Conservation (phyloP, 2,888 invertebrate genomes). For the Drosophila yooni region DNA sequence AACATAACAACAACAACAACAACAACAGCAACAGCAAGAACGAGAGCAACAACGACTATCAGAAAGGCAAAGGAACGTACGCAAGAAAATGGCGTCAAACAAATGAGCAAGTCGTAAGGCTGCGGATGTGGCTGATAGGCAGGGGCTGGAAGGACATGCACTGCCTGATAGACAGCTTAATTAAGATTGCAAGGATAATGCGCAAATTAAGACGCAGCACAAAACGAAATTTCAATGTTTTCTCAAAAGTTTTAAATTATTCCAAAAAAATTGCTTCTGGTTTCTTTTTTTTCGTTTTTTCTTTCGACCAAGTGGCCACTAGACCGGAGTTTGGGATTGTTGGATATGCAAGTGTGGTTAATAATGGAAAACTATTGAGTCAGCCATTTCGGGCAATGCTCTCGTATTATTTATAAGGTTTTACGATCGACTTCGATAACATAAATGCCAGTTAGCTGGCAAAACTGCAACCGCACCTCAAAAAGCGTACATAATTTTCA, state of each 20-base stretch:
- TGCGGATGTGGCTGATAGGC: slow-evolving; percentile 19
- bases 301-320: background rate
- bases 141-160: slow-evolving; percentile 12
- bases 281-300: background rate
- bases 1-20: slow-evolving; percentile 5
- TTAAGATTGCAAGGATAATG: slow-evolving; percentile 67
- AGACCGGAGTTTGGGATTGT: background rate
- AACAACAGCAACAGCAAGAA: background rate
- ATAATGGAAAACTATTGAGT: background rate
- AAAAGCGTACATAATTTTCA: slow-evolving; percentile 29
- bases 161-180: slow-evolving; percentile 61
- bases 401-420: slow-evolving; percentile 1
- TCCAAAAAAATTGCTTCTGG: background rate
- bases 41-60: background rate
- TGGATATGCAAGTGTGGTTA: background rate
- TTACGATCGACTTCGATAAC: slow-evolving; percentile 9
- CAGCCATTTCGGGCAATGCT: background rate
- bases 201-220: slow-evolving; percentile 54
- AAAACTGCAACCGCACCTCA: slow-evolving; percentile 5
- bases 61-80: slow-evolving; percentile 6
- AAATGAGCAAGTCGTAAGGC: slow-evolving; percentile 50
- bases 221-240: slow-evolving; percentile 16
- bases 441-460: slow-evolving; percentile 11
- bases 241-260: slow-evolving; percentile 16
- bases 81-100: slow-evolving; percentile 48